These are phyloP conservation scores for Callionymus lyra DNA, from an alignment of 2,113 vertebrate species.

Conservation along the genomic window DNA sequence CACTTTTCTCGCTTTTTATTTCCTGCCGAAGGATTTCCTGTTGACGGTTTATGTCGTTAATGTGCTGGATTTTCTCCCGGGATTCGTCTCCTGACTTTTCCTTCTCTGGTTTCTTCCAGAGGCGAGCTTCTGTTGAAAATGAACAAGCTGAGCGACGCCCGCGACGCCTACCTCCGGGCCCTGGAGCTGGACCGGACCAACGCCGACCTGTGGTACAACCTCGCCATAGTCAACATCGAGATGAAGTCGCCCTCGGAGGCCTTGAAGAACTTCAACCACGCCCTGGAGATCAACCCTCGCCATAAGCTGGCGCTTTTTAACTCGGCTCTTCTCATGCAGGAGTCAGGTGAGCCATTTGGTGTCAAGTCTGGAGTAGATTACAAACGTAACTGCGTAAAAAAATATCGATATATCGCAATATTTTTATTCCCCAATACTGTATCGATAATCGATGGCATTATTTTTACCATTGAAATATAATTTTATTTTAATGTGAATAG, in stretches of 20 bases:
- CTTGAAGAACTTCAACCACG: conserved; percentile 87
- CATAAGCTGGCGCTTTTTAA: conserved; percentile 95
- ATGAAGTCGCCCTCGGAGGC: conserved; percentile 92
- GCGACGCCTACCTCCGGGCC: conserved; percentile 87
- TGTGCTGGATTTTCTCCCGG: too few species aligned
- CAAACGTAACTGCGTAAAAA: not conserved
- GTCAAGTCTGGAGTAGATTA: not conserved
- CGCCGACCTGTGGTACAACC: conserved; percentile 96
- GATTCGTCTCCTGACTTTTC: too few species aligned
- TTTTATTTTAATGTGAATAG: too few species aligned
- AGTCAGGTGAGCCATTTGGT: conserved; percentile 78
- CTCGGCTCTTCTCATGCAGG: conserved; percentile 94
- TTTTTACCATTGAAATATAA: not conserved
- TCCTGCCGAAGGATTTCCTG: too few species aligned
- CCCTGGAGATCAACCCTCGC: conserved; percentile 80
- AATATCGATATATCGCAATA: too few species aligned
- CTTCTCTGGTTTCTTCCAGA: conserved; percentile 46
- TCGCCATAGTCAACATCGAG: conserved; percentile 96
- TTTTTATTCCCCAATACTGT: too few species aligned
- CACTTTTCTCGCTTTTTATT: too few species aligned
- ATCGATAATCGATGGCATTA: too few species aligned
- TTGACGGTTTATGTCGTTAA: too few species aligned
- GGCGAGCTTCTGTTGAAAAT: conserved; percentile 95
- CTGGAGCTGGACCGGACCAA: conserved; percentile 86
- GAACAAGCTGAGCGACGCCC: conserved; percentile 91